A percentile compares a stretch with the other conserved stretches of the same genome.
phyloP scores from a whole-genome alignment of 1,140 invertebrate species.

The Mercenaria mercenaria region DNA sequence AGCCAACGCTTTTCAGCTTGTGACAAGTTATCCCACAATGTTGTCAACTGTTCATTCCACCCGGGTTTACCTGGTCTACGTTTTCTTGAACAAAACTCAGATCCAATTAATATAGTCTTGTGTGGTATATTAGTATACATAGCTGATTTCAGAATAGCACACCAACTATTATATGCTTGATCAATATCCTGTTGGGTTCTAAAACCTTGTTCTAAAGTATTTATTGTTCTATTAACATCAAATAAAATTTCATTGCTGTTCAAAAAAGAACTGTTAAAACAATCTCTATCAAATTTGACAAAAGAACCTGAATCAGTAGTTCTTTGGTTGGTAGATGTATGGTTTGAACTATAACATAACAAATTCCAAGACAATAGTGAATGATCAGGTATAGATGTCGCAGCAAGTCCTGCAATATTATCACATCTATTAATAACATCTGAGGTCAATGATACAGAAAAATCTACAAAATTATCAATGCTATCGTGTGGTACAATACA shows the following conservation, averaged over 20 bases:
- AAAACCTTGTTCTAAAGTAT: not conserved
- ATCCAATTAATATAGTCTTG: not conserved
- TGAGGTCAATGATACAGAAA: not conserved
- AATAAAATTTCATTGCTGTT: not conserved
- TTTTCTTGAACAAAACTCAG: not conserved
- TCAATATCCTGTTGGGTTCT: not conserved
- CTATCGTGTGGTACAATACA: not conserved
- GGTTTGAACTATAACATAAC: not conserved
- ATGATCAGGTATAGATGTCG: not conserved
- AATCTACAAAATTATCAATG: not conserved
- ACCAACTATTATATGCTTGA: slow-evolving; percentile 2
- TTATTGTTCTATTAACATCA: not conserved
- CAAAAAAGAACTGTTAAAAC: not conserved
- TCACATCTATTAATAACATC: not conserved
- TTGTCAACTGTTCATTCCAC: not conserved
- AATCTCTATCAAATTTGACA: too few species aligned
- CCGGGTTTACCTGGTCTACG: not conserved
- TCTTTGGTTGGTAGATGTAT: too few species aligned
- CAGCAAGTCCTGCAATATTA: not conserved
- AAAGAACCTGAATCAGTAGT: too few species aligned
- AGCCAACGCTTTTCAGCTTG: not conserved
- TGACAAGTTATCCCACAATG: not conserved
- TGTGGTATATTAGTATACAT: slow-evolving; percentile 15
- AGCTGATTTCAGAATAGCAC: not conserved
- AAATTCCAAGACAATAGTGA: not conserved